A percentile compares a stretch with the other conserved stretches of the same genome.
Conservation (phyloP, 1,140 invertebrate genomes). For the Pissodes strobi region DNA sequence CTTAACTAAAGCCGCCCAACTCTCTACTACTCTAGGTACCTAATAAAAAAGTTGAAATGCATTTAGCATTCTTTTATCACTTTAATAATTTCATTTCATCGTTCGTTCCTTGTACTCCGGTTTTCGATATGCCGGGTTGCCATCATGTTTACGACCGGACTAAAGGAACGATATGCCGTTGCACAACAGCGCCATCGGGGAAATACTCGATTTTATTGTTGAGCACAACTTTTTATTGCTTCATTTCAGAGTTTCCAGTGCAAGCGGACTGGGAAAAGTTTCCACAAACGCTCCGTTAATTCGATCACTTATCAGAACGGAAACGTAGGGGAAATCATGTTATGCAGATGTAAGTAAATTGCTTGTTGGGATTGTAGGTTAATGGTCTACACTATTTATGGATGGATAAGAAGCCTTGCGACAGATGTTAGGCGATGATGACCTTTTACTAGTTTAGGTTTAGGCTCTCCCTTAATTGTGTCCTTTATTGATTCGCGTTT, state of each 20-base stretch:
- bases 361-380: constrained; percentile 10
- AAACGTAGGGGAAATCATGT: not conserved
- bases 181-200: constrained; percentile 11
- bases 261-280: constrained; percentile 22
- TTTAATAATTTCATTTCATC: too few species aligned
- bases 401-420: too few species aligned
- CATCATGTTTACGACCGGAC: constrained; percentile 19
- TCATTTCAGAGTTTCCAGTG: constrained; percentile 18
- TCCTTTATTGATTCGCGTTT: too few species aligned
- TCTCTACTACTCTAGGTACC: too few species aligned
- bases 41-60: too few species aligned
- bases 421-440: too few species aligned
- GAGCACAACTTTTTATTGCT: constrained; percentile 19
- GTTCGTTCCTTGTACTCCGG: too few species aligned
- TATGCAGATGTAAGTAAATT: constrained; percentile 11
- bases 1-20: too few species aligned
- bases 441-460: too few species aligned
- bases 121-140: constrained; percentile 5
- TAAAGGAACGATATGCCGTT: constrained; percentile 21
- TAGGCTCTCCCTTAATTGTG: too few species aligned
- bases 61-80: too few species aligned
- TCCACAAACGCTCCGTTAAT: constrained; percentile 23
- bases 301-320: constrained; percentile 19
- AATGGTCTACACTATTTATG: too few species aligned
- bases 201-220: constrained; percentile 24